Base-by-base conservation (phyloP, 2,888 invertebrate species). In the Thymelicus lineola region DNA sequence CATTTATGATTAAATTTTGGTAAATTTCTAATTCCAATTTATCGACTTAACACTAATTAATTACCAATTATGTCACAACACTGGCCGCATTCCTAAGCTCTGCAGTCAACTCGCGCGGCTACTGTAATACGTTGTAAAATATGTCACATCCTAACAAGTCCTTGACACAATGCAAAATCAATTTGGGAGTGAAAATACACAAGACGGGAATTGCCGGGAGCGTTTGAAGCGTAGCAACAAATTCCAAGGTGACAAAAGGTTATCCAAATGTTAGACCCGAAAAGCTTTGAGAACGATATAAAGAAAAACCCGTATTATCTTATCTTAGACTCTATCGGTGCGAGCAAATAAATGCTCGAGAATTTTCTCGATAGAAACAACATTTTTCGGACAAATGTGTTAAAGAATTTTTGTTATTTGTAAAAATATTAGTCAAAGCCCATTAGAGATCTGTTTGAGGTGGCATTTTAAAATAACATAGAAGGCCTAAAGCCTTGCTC, bases 301-400 rank as follows among this genome's bases (percentile, higher is more conserved):
- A 45, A 60, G 45, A 60, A 60, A 60, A 60, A 60, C 60, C 45
- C 60, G 60, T 60, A 45, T 63, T 63, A 63, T 63, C 62, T 63
- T 63, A 63, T 63, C 50, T 50, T 48, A 15, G 50, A 38, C 62
- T 17, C 46, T 4, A 50, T 48, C 48, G 62, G 36, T 36, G 62
- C 14, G 48, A 63, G 50, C 10, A 48, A 63, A 50, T 63, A 48
- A 63, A 63, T 50, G 45, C 36, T 50, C 12, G 38, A 50, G 36
- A 48, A 38, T 17, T 50, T 50, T 63, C 36, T 17, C 20, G 53
- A 20, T 53, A 28, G 10, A 53, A 17, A 20, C 20, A 53, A 53
- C 53, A 53, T 53, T 53, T 7, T 53, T 53, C 20, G 53, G 20
- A 20, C 20, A 53, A 53, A 20, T 12, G 20, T 20, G 53, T 53